phyloP scores from a whole-genome alignment of 2,888 invertebrate genomes.

The Saturnia pavonia region DNA sequence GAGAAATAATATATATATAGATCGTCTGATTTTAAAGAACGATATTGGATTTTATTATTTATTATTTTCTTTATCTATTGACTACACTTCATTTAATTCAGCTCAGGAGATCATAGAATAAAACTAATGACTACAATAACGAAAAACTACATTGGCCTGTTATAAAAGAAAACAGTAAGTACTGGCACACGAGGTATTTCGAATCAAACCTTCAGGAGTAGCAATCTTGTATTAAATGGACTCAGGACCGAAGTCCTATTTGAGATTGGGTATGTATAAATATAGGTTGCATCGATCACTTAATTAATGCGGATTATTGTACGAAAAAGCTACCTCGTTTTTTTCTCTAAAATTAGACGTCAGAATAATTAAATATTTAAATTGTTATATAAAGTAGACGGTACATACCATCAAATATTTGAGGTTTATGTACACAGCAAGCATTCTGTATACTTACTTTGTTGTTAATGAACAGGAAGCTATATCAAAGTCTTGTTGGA shows the following conservation, averaged over 20 bases:
- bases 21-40: no score
- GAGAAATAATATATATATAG: no score
- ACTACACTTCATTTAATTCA: not conserved
- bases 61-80: no score
- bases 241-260: not conserved
- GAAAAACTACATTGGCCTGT: not conserved
- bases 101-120: not conserved
- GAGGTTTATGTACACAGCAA: not conserved
- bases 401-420: not conserved
- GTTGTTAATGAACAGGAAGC: constrained; percentile 23
- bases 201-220: not conserved
- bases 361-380: not conserved
- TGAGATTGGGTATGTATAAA: not conserved
- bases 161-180: not conserved
- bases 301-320: not conserved
- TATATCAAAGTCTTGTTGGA: constrained; percentile 2
- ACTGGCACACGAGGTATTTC: not conserved
- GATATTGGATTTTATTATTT: no score
- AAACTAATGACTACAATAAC: no score
- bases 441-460: constrained; percentile 17
- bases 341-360: not conserved
- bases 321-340: not conserved
- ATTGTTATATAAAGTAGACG: not conserved
- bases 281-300: not conserved
- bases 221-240: not conserved